Evolutionary conservation across 1,140 invertebrate species (phyloP).

Genomic region (Sarcophaga bullata): DNA sequence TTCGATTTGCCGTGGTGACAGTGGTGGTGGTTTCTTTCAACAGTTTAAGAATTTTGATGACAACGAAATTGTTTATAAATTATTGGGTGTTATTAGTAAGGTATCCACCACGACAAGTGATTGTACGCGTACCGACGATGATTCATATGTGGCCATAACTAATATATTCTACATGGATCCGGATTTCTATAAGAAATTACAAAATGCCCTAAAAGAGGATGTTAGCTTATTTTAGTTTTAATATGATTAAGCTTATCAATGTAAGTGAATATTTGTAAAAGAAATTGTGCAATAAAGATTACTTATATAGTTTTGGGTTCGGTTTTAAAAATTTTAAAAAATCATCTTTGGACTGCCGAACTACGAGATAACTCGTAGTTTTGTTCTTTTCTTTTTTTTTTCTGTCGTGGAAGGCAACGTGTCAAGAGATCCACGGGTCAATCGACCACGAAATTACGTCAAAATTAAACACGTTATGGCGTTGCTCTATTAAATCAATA

Average conservation of each 20-base stretch:
- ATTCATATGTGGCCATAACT: neutral
- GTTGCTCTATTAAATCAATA: too few relatives aligned
- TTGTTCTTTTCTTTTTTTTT: too few relatives aligned
- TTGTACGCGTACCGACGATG: neutral
- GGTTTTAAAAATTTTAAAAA: too few relatives aligned
- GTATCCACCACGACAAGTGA: neutral
- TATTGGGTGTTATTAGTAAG: neutral
- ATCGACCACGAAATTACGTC: too few relatives aligned
- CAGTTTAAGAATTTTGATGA: conserved; percentile 40
- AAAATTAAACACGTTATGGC: too few relatives aligned
- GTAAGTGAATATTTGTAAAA: neutral
- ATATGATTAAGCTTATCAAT: neutral
- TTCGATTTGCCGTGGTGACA: conserved; percentile 49
- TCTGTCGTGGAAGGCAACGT: too few relatives aligned
- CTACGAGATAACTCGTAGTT: too few relatives aligned
- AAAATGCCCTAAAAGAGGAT: neutral
- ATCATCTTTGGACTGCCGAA: too few relatives aligned
- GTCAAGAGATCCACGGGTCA: too few relatives aligned
- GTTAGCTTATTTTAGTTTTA: neutral
- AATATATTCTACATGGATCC: neutral
- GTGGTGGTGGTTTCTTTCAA: conserved; percentile 60
- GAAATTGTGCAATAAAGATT: neutral
- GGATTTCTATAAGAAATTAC: neutral
- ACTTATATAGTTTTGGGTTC: too few relatives aligned
- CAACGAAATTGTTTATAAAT: too few relatives aligned